Base-by-base conservation (phyloP, 2,797 vertebrate species). In the Malacoraja senta region DNA sequence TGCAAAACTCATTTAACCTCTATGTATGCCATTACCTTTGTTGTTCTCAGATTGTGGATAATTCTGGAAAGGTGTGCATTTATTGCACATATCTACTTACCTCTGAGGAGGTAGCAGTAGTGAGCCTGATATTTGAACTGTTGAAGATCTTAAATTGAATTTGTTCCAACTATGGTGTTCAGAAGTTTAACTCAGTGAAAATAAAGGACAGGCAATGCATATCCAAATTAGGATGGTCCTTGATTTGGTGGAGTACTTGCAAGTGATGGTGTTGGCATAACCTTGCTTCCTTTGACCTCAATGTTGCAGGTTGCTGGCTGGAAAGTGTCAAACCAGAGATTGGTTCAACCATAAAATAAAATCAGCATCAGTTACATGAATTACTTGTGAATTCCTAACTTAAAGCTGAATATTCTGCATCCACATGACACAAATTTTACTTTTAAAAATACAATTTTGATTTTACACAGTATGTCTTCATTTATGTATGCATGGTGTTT, bases 361-460 rank as follows among this genome's bases (percentile, higher is more conserved):
- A 68, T 26, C 88, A 13, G 68, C 3, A 21, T 38, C 38, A 38
- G 88, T 74, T 74, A 71, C 72, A 32, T 44, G 88, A 74, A 91
- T 21, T 44, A 38, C 9, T 68, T 63, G 17, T 90, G n/a, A 90
- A 68, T 17, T n/a, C 65, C 13, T 72, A 72, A 63, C 21, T 72
- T 12, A 21, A 91, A 44, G 68, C 88, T 91, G 88, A 91, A 74
- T 72, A 38, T 81, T 81, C 68, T 91, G 32, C 38, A 13, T 44
- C 32, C 63, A 91, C 32, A 91, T 91, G 44, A 91, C 88, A 44
- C 32, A 74, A 91, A 91, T 91, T 72, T 13, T 26, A 72, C 65
- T 65, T 91, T 44, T 72, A 91, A 91, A 58, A 91, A 44, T 35
- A 81, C 0, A 91, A 8, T 72, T 63, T 72, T 29, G 32, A 72